Conservation (phyloP, 1,140 invertebrate genomes). For the Bombus terrestris region DNA sequence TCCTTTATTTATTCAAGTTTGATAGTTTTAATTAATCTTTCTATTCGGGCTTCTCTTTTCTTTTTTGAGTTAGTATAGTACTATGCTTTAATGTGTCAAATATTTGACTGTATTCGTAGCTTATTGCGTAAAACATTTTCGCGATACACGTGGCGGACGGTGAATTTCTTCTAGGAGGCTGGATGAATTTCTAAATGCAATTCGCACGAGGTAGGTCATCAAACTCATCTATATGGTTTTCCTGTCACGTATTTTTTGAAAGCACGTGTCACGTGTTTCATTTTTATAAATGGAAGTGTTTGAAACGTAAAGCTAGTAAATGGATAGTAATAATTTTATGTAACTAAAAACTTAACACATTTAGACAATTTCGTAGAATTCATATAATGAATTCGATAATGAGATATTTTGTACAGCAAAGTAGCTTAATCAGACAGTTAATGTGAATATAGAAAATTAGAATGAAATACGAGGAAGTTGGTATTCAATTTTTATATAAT, state of each 20-base stretch:
- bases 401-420: no score
- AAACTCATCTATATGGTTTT: background rate
- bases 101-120: background rate
- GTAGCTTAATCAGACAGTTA: no score
- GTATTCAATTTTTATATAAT: no score
- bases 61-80: background rate
- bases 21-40: background rate
- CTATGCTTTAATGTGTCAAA: background rate
- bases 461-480: no score
- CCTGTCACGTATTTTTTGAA: no score
- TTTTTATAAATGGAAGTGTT: no score
- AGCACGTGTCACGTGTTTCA: no score
- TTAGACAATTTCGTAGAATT: background rate
- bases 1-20: background rate
- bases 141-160: background rate
- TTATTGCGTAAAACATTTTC: conserved; percentile 6
- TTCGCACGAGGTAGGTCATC: conserved; percentile 26
- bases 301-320: no score
- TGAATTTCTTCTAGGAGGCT: conserved; percentile 13
- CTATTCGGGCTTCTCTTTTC: background rate
- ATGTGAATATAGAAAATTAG: no score
- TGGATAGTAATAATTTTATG: no score
- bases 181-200: conserved; percentile 29
- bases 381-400: background rate
- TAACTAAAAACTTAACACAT: no score